Base-by-base conservation (phyloP, 2,113 vertebrate genomes). In the Spea bombifrons region DNA sequence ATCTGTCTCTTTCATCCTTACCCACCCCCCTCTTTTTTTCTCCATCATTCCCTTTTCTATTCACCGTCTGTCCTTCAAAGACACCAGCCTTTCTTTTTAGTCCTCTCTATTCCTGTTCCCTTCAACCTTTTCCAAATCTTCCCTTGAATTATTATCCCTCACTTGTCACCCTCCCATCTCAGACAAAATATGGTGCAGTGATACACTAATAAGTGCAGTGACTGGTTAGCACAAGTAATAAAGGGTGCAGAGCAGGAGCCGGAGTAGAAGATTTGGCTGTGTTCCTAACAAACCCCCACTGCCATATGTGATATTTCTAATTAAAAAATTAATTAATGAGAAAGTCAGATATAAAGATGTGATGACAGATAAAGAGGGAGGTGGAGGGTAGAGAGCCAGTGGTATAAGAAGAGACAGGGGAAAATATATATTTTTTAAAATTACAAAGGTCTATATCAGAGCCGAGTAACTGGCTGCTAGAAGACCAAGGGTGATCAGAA, bases 271-370 rank as follows among this genome's bases (percentile, higher is more conserved):
- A 79, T 52, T 70, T 79, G 77, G 77, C 77, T 48, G 44, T 43
- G 43, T 66, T 79, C 77, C 77, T 30, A 67, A 73, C 63, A 73
- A 78, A 57, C 77, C 77, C 77, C 70, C 70, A 79, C 77, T 79
- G 77, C 77, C 77, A 79, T 79, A 79, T 79, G 77, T 47, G 77
- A 79, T 73, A 73, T 49, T 79, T 79, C 70, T 79, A 79, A 79
- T 79, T 79, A 79, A 79, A 79, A 79, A 79, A 79, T 49, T 79
- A 79, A 73, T 73, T 79, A 79, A 79, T 79, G 77, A 73, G 77
- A 79, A 79, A 79, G 30, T 78, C 57, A 78, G 70, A 65, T 49
- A 79, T 73, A 73, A 49, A 79, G 73, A 79, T 73, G 77, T 57
- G 77, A 73, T 79, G 77, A 79, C 69, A 79, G 70, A 64, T 72